These are phyloP conservation scores for Glaucopsyche alexis DNA, from an alignment of 2,888 invertebrate genomes.

Conservation along the genomic window DNA sequence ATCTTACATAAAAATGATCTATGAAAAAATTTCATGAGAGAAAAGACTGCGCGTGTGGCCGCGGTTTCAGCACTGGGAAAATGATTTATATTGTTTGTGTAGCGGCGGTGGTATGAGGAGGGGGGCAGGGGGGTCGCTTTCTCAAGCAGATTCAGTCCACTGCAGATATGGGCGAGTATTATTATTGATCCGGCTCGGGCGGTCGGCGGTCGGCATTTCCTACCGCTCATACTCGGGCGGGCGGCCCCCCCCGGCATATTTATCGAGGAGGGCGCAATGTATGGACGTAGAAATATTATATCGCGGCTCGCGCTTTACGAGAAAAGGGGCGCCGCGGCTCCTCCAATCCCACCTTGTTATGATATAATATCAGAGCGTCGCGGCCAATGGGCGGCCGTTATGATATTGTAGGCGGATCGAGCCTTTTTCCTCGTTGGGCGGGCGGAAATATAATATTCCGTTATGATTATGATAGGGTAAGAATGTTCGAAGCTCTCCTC, in stretches of 20 bases:
- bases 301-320: conserved; percentile 60
- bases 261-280: conserved; percentile 65
- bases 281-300: conserved; percentile 69
- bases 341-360: conserved; percentile 80
- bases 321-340: conserved; percentile 57
- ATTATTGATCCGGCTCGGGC: conserved; percentile 77
- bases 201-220: conserved; percentile 68
- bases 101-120: conserved; percentile 49
- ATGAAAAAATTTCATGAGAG: background rate
- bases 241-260: conserved; percentile 65
- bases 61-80: conserved; percentile 65
- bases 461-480: conserved; percentile 73
- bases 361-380: conserved; percentile 82
- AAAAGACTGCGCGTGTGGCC: conserved; percentile 50
- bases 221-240: conserved; percentile 72
- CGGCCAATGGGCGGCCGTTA: conserved; percentile 77
- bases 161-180: conserved; percentile 80
- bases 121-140: conserved; percentile 57
- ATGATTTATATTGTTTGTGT: conserved; percentile 79
- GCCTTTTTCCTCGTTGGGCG: conserved; percentile 72
- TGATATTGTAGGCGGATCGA: conserved; percentile 79
- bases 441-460: conserved; percentile 75
- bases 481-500: conserved; percentile 43
- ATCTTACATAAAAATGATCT: no score
- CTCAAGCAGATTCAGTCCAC: conserved; percentile 78